Conservation (phyloP, 2,888 invertebrate species). For the Eupeodes latifasciatus region DNA sequence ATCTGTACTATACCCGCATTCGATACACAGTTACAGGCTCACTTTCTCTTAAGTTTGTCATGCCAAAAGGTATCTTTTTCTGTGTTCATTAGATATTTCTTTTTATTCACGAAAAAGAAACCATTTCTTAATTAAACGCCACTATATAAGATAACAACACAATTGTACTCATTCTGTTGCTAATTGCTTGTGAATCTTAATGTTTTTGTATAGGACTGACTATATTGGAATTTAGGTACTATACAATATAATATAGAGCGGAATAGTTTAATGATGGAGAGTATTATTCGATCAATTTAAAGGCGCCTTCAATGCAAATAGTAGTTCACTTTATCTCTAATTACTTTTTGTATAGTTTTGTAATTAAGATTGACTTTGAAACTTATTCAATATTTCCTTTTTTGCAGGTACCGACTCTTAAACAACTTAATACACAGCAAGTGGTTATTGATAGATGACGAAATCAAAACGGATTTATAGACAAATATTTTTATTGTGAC, state of each 20-base stretch:
- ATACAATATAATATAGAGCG: too few species aligned
- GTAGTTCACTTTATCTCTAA: not conserved
- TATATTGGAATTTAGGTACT: too few species aligned
- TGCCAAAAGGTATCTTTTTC: constrained; percentile 23
- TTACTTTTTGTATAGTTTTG: not conserved
- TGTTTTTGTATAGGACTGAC: constrained; percentile 39
- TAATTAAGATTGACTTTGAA: too few species aligned
- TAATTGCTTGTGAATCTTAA: constrained; percentile 68
- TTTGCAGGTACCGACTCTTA: too few species aligned
- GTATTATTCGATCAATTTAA: constrained; percentile 36
- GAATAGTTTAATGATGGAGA: constrained; percentile 47
- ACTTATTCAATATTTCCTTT: too few species aligned
- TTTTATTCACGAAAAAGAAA: constrained; percentile 64
- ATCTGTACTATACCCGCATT: constrained; percentile 33
- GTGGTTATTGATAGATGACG: too few species aligned
- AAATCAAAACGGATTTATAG: too few species aligned
- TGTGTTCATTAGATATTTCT: constrained; percentile 32
- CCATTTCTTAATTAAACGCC: constrained; percentile 68
- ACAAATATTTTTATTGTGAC: too few species aligned
- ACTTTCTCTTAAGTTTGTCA: not conserved
- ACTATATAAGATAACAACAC: constrained; percentile 53
- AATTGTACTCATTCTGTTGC: constrained; percentile 62
- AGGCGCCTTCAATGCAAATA: not conserved
- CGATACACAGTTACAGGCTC: not conserved
- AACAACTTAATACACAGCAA: too few species aligned